phyloP scores from a whole-genome alignment of 1,140 invertebrate genomes.

The Drosophila murphyi region DNA sequence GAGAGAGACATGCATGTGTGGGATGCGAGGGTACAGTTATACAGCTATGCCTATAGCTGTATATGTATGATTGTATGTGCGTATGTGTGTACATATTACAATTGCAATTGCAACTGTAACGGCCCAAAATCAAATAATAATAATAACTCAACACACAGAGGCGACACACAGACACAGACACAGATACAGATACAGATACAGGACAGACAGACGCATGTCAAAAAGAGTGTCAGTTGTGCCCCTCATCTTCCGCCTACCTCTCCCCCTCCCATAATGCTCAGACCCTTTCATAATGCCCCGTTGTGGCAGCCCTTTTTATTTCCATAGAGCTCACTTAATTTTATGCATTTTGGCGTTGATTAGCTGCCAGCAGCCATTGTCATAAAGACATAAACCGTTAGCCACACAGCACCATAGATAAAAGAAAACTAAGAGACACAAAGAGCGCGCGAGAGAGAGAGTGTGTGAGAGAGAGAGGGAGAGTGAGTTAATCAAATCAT shows the following conservation, averaged over 20 bases:
- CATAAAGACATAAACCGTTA: conserved; percentile 28
- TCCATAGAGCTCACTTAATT: conserved; percentile 69
- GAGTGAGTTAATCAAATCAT: conserved; percentile 59
- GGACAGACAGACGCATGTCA: conserved; percentile 18
- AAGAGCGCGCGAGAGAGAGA: conserved; percentile 1
- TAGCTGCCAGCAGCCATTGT: conserved; percentile 74
- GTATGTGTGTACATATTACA: conserved; percentile 3
- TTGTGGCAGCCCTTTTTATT: conserved; percentile 18
- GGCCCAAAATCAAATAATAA: conserved; percentile 47
- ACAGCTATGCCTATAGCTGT: conserved; percentile 28
- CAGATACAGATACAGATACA: neutral
- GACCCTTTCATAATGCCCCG: conserved; percentile 9
- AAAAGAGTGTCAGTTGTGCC: conserved; percentile 2
- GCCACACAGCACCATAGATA: neutral
- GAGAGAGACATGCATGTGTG: conserved; percentile 4
- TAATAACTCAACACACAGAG: conserved; percentile 54
- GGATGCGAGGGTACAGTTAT: conserved; percentile 67
- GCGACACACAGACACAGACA: conserved; percentile 7
- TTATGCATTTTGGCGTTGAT: conserved; percentile 79
- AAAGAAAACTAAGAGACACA: no score
- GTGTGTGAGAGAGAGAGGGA: neutral
- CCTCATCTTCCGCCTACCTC: conserved; percentile 18
- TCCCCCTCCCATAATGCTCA: neutral
- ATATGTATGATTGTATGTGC: neutral
- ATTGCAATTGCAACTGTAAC: conserved; percentile 48